Percentiles rank a stretch among this genome's conserved stretches.
phyloP scores from a whole-genome alignment of 2,888 invertebrate species.

The Cryptocephalus primarius region DNA sequence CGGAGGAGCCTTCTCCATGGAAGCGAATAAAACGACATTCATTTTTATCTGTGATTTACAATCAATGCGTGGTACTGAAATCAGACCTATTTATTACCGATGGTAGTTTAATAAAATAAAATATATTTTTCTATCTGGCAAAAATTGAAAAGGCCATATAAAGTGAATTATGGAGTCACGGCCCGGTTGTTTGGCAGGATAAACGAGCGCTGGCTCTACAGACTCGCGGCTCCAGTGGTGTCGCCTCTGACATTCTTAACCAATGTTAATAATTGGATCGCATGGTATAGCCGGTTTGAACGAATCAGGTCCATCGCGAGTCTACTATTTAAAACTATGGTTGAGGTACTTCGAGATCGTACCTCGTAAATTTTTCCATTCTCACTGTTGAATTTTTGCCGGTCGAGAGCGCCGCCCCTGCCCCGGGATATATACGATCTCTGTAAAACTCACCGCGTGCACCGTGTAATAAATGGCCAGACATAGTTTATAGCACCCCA shows the following conservation, averaged over 20 bases:
- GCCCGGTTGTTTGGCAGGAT: slow-evolving; percentile 26
- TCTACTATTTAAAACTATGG: too few relatives aligned
- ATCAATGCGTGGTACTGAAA: slow-evolving; percentile 1
- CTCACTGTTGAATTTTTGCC: too few relatives aligned
- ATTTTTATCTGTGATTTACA: slow-evolving; percentile 1
- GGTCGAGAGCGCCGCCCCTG: too few relatives aligned
- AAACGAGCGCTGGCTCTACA: slow-evolving; percentile 23
- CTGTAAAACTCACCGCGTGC: slow-evolving; percentile 29
- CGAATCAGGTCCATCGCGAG: too few relatives aligned
- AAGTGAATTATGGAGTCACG: slow-evolving; percentile 30
- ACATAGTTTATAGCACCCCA: slow-evolving; percentile 34
- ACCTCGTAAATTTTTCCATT: too few relatives aligned
- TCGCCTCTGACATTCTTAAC: too few relatives aligned
- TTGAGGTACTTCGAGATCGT: too few relatives aligned
- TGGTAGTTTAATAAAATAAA: slow-evolving; percentile 13
- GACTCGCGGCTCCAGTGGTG: neutral
- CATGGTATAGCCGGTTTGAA: too few relatives aligned
- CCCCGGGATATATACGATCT: too few relatives aligned
- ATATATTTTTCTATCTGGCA: slow-evolving; percentile 15
- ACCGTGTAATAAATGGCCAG: slow-evolving; percentile 35
- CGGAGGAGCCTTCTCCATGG: neutral
- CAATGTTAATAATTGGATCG: too few relatives aligned
- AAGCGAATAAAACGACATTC: neutral
- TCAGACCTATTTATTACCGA: slow-evolving; percentile 5
- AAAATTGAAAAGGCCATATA: slow-evolving; percentile 29